A percentile compares a stretch with the other conserved stretches of the same genome.
These are phyloP conservation scores for Apodemus speciosus DNA, from an alignment of 2,113 vertebrate genomes.

Conservation along the genomic window DNA sequence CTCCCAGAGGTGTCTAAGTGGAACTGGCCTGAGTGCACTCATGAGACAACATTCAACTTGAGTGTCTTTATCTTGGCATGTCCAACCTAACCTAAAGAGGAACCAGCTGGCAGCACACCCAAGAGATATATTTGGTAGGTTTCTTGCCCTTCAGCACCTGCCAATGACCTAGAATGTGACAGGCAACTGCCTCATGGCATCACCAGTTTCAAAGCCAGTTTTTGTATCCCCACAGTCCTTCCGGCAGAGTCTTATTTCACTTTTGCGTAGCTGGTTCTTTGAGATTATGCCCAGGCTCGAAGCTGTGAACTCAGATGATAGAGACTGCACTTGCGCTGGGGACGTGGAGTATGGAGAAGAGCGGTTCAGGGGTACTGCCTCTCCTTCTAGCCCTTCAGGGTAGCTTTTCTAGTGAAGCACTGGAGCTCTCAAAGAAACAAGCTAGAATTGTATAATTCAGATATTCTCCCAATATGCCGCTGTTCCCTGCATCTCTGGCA, in stretches of 20 bases:
- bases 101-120: conserved; percentile 86
- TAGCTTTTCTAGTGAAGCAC: conserved; percentile 80
- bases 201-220: not conserved
- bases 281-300: conserved; percentile 84
- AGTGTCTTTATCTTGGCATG: conserved; percentile 71
- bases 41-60: not conserved
- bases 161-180: conserved; percentile 83
- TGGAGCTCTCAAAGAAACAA: conserved; percentile 85
- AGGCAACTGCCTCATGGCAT: not conserved
- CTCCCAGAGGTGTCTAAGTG: conserved; percentile 79
- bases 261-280: conserved; percentile 84
- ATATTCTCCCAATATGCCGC: conserved; percentile 79
- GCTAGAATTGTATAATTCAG: conserved; percentile 80
- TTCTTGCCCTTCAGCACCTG: conserved; percentile 84
- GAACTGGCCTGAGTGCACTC: not conserved
- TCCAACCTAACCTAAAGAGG: conserved; percentile 87
- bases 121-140: conserved; percentile 81
- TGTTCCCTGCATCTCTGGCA: conserved; percentile 86
- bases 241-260: conserved; percentile 79
- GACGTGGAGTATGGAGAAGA: not conserved
- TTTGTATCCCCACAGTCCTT: not conserved
- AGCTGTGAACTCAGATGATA: conserved; percentile 84
- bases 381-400: conserved; percentile 68
- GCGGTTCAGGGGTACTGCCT: not conserved
- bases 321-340: conserved; percentile 83